phyloP scores from a whole-genome alignment of 2,797 vertebrate species.

The Chiropotes sagulatus region DNA sequence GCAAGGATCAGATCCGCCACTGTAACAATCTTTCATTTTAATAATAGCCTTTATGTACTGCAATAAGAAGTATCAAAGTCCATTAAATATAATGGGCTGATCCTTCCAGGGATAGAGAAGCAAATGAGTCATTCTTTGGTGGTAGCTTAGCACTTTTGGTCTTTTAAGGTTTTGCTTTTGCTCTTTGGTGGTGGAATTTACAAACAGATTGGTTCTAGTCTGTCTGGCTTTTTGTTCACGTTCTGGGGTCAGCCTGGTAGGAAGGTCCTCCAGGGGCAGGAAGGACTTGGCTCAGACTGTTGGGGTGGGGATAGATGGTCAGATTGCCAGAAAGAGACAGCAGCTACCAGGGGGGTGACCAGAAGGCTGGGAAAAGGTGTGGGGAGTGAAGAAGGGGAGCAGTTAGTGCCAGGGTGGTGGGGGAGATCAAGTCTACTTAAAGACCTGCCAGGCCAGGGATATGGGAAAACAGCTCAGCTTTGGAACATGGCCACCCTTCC shows the following conservation, averaged over 20 bases:
- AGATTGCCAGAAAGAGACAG: background rate
- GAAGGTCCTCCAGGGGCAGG: background rate
- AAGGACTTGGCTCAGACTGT: background rate
- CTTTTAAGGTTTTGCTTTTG: background rate
- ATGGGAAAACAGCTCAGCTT: fast-evolving
- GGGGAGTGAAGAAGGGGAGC: fast-evolving
- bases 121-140: background rate
- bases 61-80: conserved; percentile 17
- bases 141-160: fast-evolving
- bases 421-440: fast-evolving
- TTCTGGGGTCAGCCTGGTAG: background rate
- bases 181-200: background rate
- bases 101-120: background rate
- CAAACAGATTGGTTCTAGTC: fast-evolving
- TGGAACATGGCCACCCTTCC: fast-evolving
- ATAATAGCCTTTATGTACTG: conserved; percentile 47
- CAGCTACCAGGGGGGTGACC: fast-evolving
- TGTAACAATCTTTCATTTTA: conserved; percentile 59
- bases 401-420: background rate
- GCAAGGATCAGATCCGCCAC: background rate
- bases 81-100: conserved; percentile 44
- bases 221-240: background rate
- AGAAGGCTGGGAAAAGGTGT: fast-evolving
- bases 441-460: fast-evolving
- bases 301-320: background rate